Evolutionary conservation across 2,888 invertebrate species (phyloP).

Genomic region (Ametastegia equiseti): DNA sequence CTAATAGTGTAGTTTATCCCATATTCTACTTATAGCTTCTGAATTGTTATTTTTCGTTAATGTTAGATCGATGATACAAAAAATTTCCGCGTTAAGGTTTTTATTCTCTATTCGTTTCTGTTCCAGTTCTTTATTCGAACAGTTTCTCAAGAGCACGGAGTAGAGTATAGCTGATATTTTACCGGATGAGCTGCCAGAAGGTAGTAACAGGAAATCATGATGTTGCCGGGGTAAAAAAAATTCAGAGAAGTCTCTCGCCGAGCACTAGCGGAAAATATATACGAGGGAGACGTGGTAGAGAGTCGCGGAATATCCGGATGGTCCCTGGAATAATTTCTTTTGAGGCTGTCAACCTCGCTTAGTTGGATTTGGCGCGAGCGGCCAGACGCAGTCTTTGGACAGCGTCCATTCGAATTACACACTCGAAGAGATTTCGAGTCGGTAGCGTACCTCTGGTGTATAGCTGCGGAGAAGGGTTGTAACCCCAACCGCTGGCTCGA

Average conservation of each 20-base stretch:
- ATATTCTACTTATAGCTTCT: background rate
- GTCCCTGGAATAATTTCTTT: slow-evolving; percentile 38
- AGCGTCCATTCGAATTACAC: slow-evolving; percentile 50
- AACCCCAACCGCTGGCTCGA: slow-evolving; percentile 50
- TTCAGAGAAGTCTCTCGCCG: background rate
- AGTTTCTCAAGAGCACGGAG: background rate
- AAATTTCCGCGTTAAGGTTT: background rate
- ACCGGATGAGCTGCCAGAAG: slow-evolving; percentile 16
- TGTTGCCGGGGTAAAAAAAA: slow-evolving; percentile 12
- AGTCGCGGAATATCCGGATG: slow-evolving; percentile 1
- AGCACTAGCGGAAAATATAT: slow-evolving; percentile 24
- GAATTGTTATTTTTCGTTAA: background rate
- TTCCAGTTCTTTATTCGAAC: background rate
- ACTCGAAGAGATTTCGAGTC: slow-evolving; percentile 48
- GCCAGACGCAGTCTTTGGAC: slow-evolving; percentile 42
- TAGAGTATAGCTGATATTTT: background rate
- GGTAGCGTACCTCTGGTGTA: slow-evolving; percentile 43
- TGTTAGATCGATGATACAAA: slow-evolving; percentile 4
- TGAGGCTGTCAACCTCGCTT: slow-evolving; percentile 39
- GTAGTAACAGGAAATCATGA: slow-evolving; percentile 11
- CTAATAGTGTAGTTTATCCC: background rate
- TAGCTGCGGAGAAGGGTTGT: slow-evolving; percentile 47
- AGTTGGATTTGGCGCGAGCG: slow-evolving; percentile 39
- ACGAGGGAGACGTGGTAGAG: slow-evolving; percentile 19
- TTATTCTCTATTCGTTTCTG: background rate